Percentiles rank a stretch among this genome's conserved stretches.
These are phyloP conservation scores for Drosophila pullipes DNA, from an alignment of 2,888 invertebrate species.

Conservation along the genomic window DNA sequence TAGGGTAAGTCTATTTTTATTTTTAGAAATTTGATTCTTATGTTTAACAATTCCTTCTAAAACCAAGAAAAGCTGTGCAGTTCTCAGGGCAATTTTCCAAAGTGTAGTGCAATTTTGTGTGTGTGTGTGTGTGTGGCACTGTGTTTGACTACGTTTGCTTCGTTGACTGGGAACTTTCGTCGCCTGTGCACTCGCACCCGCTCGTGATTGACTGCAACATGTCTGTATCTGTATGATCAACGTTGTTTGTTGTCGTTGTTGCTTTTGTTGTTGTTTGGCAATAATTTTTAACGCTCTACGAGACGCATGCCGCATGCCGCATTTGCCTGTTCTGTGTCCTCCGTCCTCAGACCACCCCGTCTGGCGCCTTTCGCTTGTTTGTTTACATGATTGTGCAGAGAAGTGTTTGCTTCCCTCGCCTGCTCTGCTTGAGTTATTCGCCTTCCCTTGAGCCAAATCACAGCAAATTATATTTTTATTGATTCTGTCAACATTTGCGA, in stretches of 20 bases:
- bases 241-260: slow-evolving; percentile 32
- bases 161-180: slow-evolving; percentile 79
- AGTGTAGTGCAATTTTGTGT: slow-evolving; percentile 2
- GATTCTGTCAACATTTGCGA: slow-evolving; percentile 72
- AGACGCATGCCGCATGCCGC: slow-evolving; percentile 64
- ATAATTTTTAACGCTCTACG: slow-evolving; percentile 57
- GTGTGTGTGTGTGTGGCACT: slow-evolving; percentile 17
- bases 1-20: neutral
- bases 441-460: slow-evolving; percentile 72
- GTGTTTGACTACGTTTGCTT: slow-evolving; percentile 82
- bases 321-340: slow-evolving; percentile 51
- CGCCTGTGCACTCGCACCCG: slow-evolving; percentile 67
- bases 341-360: neutral
- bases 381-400: slow-evolving; percentile 76
- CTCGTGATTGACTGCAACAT: slow-evolving; percentile 78
- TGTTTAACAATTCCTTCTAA: neutral
- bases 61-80: neutral
- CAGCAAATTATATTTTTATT: slow-evolving; percentile 80
- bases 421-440: slow-evolving; percentile 44
- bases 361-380: slow-evolving; percentile 53
- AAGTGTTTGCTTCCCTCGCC: slow-evolving; percentile 55
- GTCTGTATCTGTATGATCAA: slow-evolving; percentile 53
- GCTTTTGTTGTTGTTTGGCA: slow-evolving; percentile 51
- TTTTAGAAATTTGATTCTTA: neutral
- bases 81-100: neutral